phyloP scores from a whole-genome alignment of 2,113 vertebrate genomes.

The Cyprinodon tularosa region DNA sequence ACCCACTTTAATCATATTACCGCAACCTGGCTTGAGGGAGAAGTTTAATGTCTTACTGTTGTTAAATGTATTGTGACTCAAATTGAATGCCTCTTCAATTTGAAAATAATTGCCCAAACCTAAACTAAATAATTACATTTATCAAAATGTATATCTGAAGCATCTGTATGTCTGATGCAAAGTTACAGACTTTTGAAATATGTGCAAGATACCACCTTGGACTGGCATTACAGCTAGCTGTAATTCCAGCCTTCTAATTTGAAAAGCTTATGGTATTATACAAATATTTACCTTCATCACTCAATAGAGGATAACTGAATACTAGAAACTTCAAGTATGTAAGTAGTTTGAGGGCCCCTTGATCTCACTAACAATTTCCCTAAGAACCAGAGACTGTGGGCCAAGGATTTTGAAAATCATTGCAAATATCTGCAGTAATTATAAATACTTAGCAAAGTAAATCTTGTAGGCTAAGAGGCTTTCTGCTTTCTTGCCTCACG shows the following conservation, averaged over 20 bases:
- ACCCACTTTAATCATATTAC: no score
- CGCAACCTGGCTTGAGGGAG: no score
- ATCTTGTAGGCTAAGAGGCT: constrained; percentile 43
- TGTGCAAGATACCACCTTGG: background rate
- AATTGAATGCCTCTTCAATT: no score
- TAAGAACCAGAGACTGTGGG: constrained; percentile 5
- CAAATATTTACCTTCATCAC: background rate
- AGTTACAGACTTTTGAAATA: no score
- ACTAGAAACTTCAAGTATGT: constrained; percentile 16
- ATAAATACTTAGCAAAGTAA: constrained; percentile 28
- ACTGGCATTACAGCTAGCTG: background rate
- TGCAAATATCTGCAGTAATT: constrained; percentile 38
- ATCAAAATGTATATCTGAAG: no score
- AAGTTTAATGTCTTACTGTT: no score
- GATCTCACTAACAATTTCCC: constrained; percentile 19
- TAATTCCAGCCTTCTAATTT: no score
- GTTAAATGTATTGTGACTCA: no score
- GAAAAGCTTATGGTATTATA: constrained; percentile 2
- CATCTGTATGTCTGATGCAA: no score
- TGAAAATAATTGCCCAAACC: no score
- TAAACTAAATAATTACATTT: no score
- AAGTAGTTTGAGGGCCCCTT: constrained; percentile 15
- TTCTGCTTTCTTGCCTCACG: constrained; percentile 63
- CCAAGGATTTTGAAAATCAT: constrained; percentile 31
- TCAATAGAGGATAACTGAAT: constrained; percentile 11